Evolutionary conservation across 2,797 vertebrate species (phyloP), one percentile per base, ranked within the genome.

Genomic region (Silurus lanzhouensis): DNA sequence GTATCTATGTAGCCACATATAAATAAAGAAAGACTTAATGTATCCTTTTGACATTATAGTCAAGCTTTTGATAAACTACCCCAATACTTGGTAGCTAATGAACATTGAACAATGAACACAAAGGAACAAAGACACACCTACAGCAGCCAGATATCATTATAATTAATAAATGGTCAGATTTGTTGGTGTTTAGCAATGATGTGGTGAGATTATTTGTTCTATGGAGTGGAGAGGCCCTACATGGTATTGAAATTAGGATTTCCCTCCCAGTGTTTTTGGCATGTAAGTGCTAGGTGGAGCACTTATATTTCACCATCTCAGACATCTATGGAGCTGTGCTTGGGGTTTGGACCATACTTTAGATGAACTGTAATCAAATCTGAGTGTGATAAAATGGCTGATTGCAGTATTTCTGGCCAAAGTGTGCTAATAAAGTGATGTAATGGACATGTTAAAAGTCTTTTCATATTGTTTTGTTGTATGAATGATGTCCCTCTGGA

Each of bases 231-330:
- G 74, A 67, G 60, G 46, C 44, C 76, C 55, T 82, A 48, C 84
- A 83, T 81, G 86, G 60, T 44, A 74, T 63, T 38, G 25, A 81
- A 48, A 83, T 6, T 82, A 78, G 67, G 64, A 82, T 72, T 78
- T 83, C 66, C n/a, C 81, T 38, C 57, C 52, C 44, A 20, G 17
- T 66, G 46, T 81, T 84, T 87, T 64, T 84, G 48, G 72, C 68
- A 25, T 22, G 22, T 82, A 81, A 78, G 74, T 87, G 84, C 76
- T 83, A 74, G 87, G 80, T 84, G 85, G 85, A 86, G 81, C 85
- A 82, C 78, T 87, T 74, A 38, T 19, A 15, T 78, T 87, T 85
- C 55, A 46, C 58, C 31, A 64, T 85, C 87, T 87, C 84, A 48
- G 79, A 52, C 27, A 19, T 83, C 81, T 76, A 86, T 76, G 55